phyloP scores from a whole-genome alignment of 2,888 invertebrate genomes.

The Trissolcus japonicus region DNA sequence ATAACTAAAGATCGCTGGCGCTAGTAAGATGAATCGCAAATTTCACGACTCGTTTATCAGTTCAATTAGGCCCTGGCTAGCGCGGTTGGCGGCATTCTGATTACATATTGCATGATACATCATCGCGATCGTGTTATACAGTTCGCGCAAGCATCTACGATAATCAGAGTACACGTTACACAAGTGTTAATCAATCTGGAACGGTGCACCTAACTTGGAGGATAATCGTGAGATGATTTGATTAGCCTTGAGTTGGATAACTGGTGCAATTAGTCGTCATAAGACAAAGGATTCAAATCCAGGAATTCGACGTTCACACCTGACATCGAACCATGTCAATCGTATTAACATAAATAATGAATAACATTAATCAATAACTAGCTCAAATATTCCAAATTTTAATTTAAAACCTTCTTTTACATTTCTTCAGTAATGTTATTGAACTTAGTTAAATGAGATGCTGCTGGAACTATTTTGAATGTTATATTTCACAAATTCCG shows the following conservation, averaged over 20 bases:
- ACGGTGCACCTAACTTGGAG: constrained; percentile 52
- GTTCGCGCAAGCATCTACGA: constrained; percentile 53
- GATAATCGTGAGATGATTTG: constrained; percentile 60
- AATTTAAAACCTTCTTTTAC: no score
- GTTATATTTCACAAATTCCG: background rate
- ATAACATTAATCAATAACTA: background rate
- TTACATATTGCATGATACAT: constrained; percentile 59
- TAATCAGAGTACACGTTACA: constrained; percentile 58
- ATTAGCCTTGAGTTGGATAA: constrained; percentile 55
- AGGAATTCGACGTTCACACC: constrained; percentile 6
- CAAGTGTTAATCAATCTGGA: constrained; percentile 59
- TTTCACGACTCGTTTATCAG: constrained; percentile 56
- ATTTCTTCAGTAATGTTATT: no score
- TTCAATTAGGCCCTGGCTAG: constrained; percentile 42
- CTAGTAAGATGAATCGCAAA: constrained; percentile 36
- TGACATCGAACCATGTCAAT: background rate
- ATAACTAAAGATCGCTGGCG: background rate
- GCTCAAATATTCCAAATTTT: no score
- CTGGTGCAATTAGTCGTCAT: constrained; percentile 52
- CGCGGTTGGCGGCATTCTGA: constrained; percentile 52
- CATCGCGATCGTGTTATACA: constrained; percentile 56
- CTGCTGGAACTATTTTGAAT: no score
- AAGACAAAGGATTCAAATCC: constrained; percentile 45
- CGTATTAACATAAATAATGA: background rate
- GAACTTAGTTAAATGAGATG: no score